Evolutionary conservation across 2,797 vertebrate genomes (phyloP).

Genomic region (Choloepus didactylus): DNA sequence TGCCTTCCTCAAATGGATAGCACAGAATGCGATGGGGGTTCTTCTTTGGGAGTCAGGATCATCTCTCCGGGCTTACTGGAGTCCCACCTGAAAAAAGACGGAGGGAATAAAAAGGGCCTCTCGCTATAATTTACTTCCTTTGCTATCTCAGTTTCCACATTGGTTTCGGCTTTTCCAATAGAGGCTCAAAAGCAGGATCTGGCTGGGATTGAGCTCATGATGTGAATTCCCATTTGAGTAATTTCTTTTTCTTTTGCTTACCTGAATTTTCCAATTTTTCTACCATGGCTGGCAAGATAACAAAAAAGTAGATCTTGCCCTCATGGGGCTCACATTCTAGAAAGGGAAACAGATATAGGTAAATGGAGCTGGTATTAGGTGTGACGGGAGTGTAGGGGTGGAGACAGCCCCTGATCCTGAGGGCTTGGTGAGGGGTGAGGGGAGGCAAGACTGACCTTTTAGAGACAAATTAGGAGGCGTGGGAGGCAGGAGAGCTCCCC

Average conservation of each 20-base stretch:
- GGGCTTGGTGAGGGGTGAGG: too few species aligned
- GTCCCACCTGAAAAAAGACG: not conserved
- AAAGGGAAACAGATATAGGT: not conserved
- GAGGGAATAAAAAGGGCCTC: not conserved
- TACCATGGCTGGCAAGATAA: not conserved
- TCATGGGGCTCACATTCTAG: not conserved
- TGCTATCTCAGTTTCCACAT: not conserved
- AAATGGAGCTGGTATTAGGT: not conserved
- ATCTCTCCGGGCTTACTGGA: not conserved
- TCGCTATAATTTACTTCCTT: not conserved
- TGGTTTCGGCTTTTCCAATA: not conserved
- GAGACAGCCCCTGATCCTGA: not conserved
- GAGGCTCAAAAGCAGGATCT: not conserved
- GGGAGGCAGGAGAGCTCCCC: too few species aligned
- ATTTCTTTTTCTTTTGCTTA: not conserved
- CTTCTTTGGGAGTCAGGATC: not conserved
- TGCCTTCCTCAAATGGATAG: not conserved
- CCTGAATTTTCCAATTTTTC: not conserved
- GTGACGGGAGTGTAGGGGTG: rapidly evolving
- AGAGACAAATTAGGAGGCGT: not conserved
- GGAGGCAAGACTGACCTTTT: not conserved
- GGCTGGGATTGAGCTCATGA: rapidly evolving
- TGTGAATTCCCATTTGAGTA: not conserved
- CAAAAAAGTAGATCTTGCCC: not conserved
- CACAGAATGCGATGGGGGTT: not conserved